A percentile compares a stretch with the other conserved stretches of the same genome.
Evolutionary conservation across 2,113 vertebrate species (phyloP).

Genomic region (Micronycteris hirsuta): DNA sequence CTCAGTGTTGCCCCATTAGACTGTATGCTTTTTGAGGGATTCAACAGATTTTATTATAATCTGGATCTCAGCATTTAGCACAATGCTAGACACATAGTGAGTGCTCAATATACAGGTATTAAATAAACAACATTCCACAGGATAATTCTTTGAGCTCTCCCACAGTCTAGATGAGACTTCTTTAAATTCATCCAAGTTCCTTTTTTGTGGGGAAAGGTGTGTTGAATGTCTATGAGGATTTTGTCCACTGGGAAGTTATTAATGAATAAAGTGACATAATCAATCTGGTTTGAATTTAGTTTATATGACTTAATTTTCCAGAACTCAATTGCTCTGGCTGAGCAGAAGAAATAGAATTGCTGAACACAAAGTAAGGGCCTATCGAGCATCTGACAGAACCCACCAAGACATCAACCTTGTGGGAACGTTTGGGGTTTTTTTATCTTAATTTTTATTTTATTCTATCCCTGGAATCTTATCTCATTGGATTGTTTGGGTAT

Average conservation of each 20-base stretch:
- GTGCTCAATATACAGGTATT: not conserved
- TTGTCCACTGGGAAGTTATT: not conserved
- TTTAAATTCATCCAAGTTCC: not conserved
- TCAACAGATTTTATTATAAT: no score
- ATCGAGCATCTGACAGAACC: not conserved
- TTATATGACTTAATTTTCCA: not conserved
- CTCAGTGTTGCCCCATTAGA: no score
- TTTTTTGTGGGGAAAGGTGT: not conserved
- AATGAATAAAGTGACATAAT: not conserved
- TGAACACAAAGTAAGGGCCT: not conserved
- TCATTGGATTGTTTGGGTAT: not conserved
- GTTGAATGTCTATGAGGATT: not conserved
- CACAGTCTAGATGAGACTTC: not conserved
- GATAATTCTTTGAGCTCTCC: not conserved
- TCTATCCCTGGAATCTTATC: not conserved
- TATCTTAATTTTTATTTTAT: not conserved
- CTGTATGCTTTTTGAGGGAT: not conserved
- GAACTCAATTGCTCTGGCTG: not conserved
- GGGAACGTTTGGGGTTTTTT: not conserved
- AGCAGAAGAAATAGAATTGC: not conserved
- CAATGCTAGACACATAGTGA: not conserved
- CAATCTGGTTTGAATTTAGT: not conserved
- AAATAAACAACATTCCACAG: not conserved
- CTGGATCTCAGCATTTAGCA: no score
- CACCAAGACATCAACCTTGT: not conserved